Evolutionary conservation across 2,113 vertebrate species (phyloP).

Genomic region (Tenebrosternarchus preto): DNA sequence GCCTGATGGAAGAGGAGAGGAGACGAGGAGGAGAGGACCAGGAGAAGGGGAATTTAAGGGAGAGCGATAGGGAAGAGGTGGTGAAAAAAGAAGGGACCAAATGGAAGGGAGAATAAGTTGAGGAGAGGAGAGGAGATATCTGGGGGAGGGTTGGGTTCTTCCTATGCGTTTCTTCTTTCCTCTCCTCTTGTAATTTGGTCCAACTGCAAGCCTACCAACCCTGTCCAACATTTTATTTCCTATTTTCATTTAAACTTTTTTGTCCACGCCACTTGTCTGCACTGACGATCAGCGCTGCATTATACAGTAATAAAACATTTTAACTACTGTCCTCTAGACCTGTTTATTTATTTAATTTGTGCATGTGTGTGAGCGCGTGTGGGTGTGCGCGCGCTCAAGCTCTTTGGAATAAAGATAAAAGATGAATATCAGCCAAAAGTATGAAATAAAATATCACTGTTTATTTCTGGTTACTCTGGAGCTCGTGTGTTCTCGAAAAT

Average conservation of each 20-base stretch:
- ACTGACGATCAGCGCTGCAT: too few species aligned
- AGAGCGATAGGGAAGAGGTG: not conserved
- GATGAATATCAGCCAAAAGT: too few species aligned
- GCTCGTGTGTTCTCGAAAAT: not conserved
- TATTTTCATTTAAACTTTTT: too few species aligned
- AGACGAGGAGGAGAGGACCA: constrained; percentile 17
- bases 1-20: constrained; percentile 19
- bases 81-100: not conserved
- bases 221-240: too few species aligned
- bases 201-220: too few species aligned
- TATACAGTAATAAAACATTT: not conserved
- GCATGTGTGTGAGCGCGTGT: not conserved
- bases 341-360: not conserved
- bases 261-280: too few species aligned
- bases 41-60: not conserved
- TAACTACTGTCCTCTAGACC: too few species aligned
- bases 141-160: too few species aligned
- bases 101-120: too few species aligned
- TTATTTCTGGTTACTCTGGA: not conserved
- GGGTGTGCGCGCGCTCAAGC: not conserved
- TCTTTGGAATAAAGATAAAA: not conserved
- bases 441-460: constrained; percentile 4
- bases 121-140: too few species aligned
- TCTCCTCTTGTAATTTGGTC: too few species aligned
- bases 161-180: too few species aligned